Evolutionary conservation across 2,113 vertebrate species (phyloP), one percentile per base, ranked within the genome.

Genomic region (Xenopus borealis): DNA sequence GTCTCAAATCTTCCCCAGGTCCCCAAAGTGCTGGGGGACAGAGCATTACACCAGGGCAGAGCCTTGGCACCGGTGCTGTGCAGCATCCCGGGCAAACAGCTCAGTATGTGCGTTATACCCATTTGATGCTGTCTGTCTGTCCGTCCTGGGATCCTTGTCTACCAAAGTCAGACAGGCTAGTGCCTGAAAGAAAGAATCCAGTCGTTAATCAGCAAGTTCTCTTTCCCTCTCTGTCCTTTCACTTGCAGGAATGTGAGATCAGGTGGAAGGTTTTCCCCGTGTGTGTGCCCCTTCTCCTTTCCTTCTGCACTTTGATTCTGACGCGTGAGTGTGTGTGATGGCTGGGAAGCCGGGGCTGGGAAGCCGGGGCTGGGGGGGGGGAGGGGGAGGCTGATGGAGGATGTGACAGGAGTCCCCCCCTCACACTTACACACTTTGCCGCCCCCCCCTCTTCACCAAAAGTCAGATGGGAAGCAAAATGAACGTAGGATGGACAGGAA

Each of bases 301-400:
- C 69, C 73, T 76, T 52, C 73, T 63, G 47, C 73, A 69, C 66
- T 75, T 75, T 75, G 63, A 66, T 74, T 66, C 66, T 52, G 72
- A 73, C 30, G 72, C 33, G 50, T 72, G 16, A 17, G 13, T 33
- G 62, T 33, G 62, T 74, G 64, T 75, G 65, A 45, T 17, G 78
- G 19, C 59, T 40, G 16, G 68, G 74, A 63, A 30, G 6, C 19
- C 23, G 23, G 44, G 27, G 78, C 53, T 55, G 1, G 75, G 20
- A n/a, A 30, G 6, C 19, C 23, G 23, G 44, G 27, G 78, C 53
- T 55, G 1, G 75, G 20, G 64, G 27, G n/a, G 16, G 17, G 72
- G 30, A 30, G 12, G 62, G 71, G 47, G 69, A 23, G 66, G 61
- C 16, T 11, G 74, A 53, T 55, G 23, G 61, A 67, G 45, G 65